Evolutionary conservation across 2,113 vertebrate species (phyloP).

Genomic region (Triplophysa dalaica): DNA sequence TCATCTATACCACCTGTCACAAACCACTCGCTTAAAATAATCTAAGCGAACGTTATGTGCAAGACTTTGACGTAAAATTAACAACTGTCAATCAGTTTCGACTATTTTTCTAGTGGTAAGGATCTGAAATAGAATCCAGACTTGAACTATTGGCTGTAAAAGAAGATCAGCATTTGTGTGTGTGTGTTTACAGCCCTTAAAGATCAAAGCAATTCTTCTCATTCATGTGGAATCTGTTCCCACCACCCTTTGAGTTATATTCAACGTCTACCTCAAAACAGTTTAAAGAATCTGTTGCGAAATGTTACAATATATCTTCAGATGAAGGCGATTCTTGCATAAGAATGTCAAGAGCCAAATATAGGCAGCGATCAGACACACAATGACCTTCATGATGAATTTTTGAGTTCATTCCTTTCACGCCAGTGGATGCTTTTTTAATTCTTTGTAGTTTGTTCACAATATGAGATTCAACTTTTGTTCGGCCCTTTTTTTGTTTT

Average conservation of each 20-base stretch:
- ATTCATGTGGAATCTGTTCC: too few species aligned
- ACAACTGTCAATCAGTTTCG: not conserved
- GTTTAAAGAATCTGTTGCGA: not conserved
- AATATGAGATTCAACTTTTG: not conserved
- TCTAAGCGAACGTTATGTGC: not conserved
- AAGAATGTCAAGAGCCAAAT: not conserved
- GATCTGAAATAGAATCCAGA: too few species aligned
- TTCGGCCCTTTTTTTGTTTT: not conserved
- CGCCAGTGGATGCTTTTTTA: not conserved
- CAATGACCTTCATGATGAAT: too few species aligned
- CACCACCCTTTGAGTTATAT: too few species aligned
- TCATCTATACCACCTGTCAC: slow-evolving; percentile 13
- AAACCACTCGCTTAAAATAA: not conserved
- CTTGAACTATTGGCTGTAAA: too few species aligned
- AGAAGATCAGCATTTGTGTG: too few species aligned
- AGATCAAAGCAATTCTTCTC: too few species aligned
- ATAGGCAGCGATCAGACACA: not conserved
- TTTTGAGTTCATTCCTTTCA: not conserved
- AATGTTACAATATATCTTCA: not conserved
- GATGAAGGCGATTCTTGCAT: not conserved
- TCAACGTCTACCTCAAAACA: not conserved
- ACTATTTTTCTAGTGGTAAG: too few species aligned
- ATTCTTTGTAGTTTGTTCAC: not conserved
- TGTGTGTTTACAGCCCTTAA: too few species aligned
- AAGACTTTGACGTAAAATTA: not conserved